Base-by-base conservation (phyloP, 2,797 vertebrate species). In the Parotocinclus haroldoi region DNA sequence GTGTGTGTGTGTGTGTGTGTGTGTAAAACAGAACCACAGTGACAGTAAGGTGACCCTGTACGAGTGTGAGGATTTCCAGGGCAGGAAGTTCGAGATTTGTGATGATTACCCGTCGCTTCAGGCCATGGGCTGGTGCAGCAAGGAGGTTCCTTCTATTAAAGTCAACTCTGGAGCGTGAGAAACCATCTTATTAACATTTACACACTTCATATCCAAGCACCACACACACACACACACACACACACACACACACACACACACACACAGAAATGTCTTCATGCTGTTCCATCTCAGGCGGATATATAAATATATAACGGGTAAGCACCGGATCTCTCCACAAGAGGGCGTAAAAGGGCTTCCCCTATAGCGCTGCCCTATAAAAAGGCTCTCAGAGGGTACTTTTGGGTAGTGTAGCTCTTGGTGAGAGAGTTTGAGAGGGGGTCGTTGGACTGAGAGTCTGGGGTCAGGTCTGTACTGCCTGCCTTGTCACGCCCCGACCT, bases 81-180 rank as follows among this genome's bases (percentile, higher is more conserved):
- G 95, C 58, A 91, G 90, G 82, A 97, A 93, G 82, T 96, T 95
- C 72, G 96, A 99, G 86, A 87, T 98, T 79, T 95, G 87, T 0
- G 94, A 98, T 7, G 95, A 99, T 85, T 98, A 95, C 82, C 94
- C 95, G 64, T 98, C 96, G 1, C 89, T 98, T 79, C 93, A 97
- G 86, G 95, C 95, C 81, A 98, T 98, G 95, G 95, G 95, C 71
- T 99, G 96, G 96, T 90, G 92, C 85, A 94, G 88, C 90, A 97
- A 97, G 83, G 93, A 96, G 75, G 95, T 97, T 66, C 92, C 93
- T 50, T 98, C 95, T 51, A 91, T 99, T 85, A 98, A 95, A 90
- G 89, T 98, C 86, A 94, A 91, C 80, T 91, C 93, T 0, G 95
- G 96, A 90, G 93, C 93, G 94, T 98, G 88, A 95, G 95, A 10